These are phyloP conservation scores for Polypterus bichir DNA, from an alignment of 2,113 vertebrate genomes.

Conservation along the genomic window DNA sequence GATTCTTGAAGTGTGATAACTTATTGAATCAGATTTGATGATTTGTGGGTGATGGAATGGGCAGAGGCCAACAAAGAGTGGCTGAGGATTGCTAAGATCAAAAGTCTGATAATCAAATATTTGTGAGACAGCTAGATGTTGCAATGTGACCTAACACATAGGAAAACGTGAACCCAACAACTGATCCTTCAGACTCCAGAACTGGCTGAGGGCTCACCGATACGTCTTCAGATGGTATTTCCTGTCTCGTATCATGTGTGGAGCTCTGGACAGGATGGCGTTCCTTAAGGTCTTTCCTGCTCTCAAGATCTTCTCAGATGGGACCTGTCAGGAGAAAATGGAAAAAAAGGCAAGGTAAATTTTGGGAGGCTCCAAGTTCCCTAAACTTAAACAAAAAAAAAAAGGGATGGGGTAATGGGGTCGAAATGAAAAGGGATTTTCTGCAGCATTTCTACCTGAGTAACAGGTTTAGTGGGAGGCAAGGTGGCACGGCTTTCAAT, in stretches of 20 bases:
- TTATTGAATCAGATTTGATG: too few relatives aligned
- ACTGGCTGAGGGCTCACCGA: conserved; percentile 49
- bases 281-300: conserved; percentile 80
- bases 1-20: too few relatives aligned
- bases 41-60: too few relatives aligned
- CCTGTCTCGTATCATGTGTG: conserved; percentile 95
- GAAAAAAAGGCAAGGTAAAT: background rate
- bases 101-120: too few relatives aligned
- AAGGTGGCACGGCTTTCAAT: conserved; percentile 71
- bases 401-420: background rate
- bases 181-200: too few relatives aligned
- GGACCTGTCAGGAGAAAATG: conserved; percentile 52
- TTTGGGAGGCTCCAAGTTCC: too few relatives aligned
- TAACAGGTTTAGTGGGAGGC: conserved; percentile 66
- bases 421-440: conserved; percentile 17
- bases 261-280: conserved; percentile 71
- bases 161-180: too few relatives aligned
- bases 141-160: too few relatives aligned
- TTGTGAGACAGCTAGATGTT: too few relatives aligned
- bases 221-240: conserved; percentile 95
- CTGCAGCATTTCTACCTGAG: conserved; percentile 55
- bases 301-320: conserved; percentile 84
- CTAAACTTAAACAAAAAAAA: conserved; percentile 13
- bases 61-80: too few relatives aligned
- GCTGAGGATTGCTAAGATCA: too few relatives aligned